Evolutionary conservation across 2,797 vertebrate genomes (phyloP), one percentile per base, ranked within the genome.

Genomic region (Cheirogaleus major): DNA sequence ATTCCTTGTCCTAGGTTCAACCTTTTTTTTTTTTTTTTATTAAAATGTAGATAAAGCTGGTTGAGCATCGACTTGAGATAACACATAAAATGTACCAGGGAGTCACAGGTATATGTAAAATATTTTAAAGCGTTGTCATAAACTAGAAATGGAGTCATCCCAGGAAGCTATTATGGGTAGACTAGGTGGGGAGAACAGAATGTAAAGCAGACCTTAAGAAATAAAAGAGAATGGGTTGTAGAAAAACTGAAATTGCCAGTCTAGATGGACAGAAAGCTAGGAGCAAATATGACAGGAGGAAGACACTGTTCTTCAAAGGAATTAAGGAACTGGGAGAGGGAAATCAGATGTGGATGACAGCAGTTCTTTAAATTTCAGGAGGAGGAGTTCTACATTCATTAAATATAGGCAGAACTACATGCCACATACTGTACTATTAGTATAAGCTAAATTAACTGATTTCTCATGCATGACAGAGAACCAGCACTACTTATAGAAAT

Each of bases 291-390:
- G 10, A 59, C 23, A 55, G 25, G 9, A 22, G 45, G 7, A 67
- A 1, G 38, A 38, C 4, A 2, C 1, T 22, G n/a, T 52, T 67
- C 43, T 52, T 67, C 35, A 32, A 38, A 83, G 69, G 20, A 32
- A 65, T 65, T 43, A 0, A 67, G 59, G 14, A 59, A 25, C 12
- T 59, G 15, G 32, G 38, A 48, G 22, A 57, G 2, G 57, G 3
- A 7, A 30, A 1, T 32, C 23, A 27, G 38, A 1, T 0, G 4
- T 3, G 2, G 48, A 38, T 48, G 25, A 38, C 1, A 27, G 22
- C 7, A 13, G 43, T 7, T n/a, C 15, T 41, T 25, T 8, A 13
- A 10, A 14, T 2, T 41, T 50, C 27, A 30, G 22, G 12, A 76
- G 20, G 17, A 30, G 48, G 15, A 5, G 15, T 27, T 13, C 1